Evolutionary conservation across 2,113 vertebrate species (phyloP).

Genomic region (Ictalurus punctatus): DNA sequence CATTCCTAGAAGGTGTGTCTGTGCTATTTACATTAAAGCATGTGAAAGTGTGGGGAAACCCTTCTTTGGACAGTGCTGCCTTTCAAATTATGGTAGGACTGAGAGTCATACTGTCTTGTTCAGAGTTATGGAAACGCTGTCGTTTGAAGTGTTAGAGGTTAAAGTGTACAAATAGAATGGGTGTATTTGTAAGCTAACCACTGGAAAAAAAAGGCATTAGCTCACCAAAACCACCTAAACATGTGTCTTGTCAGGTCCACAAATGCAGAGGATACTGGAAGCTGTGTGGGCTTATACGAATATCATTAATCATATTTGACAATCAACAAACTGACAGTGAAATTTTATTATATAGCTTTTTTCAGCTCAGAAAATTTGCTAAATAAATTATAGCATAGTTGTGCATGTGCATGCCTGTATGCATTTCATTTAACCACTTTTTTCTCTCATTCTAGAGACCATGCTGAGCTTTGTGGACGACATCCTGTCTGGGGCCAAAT

Average conservation of each 20-base stretch:
- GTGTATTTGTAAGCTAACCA: not conserved
- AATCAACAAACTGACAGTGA: not conserved
- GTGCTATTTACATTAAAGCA: constrained; percentile 30
- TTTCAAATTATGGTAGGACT: constrained; percentile 31
- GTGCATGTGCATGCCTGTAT: not conserved
- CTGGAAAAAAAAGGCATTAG: constrained; percentile 3
- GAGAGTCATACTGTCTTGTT: constrained; percentile 6
- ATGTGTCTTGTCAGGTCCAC: not conserved
- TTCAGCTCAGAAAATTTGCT: not conserved
- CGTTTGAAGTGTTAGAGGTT: constrained; percentile 6
- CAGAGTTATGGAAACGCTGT: not conserved
- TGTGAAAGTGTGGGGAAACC: constrained; percentile 6
- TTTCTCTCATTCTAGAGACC: constrained; percentile 77
- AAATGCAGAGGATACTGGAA: not conserved
- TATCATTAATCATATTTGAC: constrained; percentile 21
- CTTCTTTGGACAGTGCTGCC: constrained; percentile 22
- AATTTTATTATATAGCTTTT: not conserved
- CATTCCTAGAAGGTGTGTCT: constrained; percentile 20
- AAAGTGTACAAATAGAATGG: not conserved
- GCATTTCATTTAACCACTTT: not conserved
- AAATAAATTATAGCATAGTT: not conserved
- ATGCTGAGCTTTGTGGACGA: constrained; percentile 96
- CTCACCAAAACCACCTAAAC: not conserved
- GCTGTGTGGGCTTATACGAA: not conserved
- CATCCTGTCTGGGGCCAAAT: constrained; percentile 93